phyloP scores from a whole-genome alignment of 1,140 invertebrate genomes.

The Agrypnia vestita region DNA sequence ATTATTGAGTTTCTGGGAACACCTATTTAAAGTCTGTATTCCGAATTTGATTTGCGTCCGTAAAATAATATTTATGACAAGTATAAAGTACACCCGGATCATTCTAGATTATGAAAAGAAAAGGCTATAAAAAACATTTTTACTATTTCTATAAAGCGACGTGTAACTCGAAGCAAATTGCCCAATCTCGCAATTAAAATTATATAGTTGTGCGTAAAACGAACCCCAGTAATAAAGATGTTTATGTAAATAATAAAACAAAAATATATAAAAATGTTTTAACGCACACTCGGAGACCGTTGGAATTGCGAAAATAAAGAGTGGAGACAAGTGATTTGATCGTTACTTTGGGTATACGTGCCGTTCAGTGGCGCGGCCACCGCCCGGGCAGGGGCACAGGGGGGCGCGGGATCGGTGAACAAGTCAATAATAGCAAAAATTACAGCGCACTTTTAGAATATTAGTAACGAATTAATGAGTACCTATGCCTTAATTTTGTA shows the following conservation, averaged over 20 bases:
- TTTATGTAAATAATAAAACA: conserved; percentile 32
- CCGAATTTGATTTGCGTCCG: conserved; percentile 21
- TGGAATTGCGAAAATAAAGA: conserved; percentile 19
- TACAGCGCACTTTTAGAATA: no score
- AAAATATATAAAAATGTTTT: conserved; percentile 14
- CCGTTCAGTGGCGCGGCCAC: no score
- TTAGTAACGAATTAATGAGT: no score
- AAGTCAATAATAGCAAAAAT: no score
- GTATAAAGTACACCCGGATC: conserved; percentile 31
- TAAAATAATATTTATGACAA: conserved; percentile 36
- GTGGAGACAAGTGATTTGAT: conserved; percentile 30
- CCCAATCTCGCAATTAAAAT: conserved; percentile 26
- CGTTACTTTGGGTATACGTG: background rate
- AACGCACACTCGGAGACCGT: background rate
- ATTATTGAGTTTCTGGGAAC: background rate
- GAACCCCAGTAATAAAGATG: conserved; percentile 15
- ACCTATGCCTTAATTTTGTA: no score
- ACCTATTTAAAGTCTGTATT: conserved; percentile 13
- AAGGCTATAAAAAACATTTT: background rate
- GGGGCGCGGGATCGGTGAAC: no score
- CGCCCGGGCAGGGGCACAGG: no score
- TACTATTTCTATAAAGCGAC: conserved; percentile 27
- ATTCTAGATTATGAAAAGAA: conserved; percentile 28
- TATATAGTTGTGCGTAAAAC: conserved; percentile 8
- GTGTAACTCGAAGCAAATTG: conserved; percentile 29